Conservation (phyloP, 2,888 invertebrate species). For the Pseudoips prasinana region DNA sequence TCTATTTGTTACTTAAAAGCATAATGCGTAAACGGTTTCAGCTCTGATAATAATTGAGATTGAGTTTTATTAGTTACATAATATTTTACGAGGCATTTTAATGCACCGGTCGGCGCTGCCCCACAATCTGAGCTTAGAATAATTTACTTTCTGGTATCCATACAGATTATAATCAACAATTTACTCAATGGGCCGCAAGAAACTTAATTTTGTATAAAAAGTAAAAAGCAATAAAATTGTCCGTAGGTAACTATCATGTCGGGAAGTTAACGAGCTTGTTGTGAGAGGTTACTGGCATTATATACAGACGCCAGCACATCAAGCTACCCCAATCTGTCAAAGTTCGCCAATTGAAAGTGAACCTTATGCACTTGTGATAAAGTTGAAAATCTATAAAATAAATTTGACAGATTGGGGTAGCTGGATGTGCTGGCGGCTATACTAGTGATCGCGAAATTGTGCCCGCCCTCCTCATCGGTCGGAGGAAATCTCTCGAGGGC, state of each 20-base stretch:
- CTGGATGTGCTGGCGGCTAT: no score
- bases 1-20: no score
- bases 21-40: conserved; percentile 1
- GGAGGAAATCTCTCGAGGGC: conserved; percentile 18
- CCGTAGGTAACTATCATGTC: conserved; percentile 62
- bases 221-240: conserved; percentile 61
- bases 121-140: conserved; percentile 40
- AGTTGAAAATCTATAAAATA: no score
- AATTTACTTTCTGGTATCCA: conserved; percentile 44
- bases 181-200: conserved; percentile 46
- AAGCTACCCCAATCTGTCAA: no score
- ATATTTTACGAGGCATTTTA: conserved; percentile 21
- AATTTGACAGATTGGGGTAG: no score
- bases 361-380: no score
- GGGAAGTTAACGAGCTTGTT: conserved; percentile 64
- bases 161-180: conserved; percentile 58
- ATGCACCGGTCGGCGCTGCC: conserved; percentile 10
- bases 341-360: no score
- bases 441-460: conserved; percentile 41
- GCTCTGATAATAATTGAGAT: conserved; percentile 25
- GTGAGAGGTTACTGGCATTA: conserved; percentile 47
- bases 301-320: no score
- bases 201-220: conserved; percentile 51
- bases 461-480: conserved; percentile 24
- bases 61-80: conserved; percentile 19